A percentile compares a stretch with the other conserved stretches of the same genome.
Conservation (phyloP, 1,140 invertebrate species). For the Adoxophyes honmai region DNA sequence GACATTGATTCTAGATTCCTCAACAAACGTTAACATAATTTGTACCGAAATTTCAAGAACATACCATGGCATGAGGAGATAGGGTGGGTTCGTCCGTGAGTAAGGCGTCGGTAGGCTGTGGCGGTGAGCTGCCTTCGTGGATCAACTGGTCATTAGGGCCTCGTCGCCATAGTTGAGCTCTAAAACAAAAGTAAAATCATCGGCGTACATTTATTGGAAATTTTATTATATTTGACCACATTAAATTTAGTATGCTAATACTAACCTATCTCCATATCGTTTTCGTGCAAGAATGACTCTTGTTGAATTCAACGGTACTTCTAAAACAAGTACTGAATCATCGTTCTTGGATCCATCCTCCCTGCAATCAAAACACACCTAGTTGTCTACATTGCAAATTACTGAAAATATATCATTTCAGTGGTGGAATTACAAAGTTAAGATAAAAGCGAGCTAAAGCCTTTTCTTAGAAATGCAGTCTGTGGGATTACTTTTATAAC, state of each 20-base stretch:
- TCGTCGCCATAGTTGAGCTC: conserved; percentile 97
- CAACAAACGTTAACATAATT: too few relatives aligned
- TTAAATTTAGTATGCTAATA: not conserved
- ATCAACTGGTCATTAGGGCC: conserved; percentile 92
- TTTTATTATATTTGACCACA: not conserved
- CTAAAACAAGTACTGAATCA: conserved; percentile 83
- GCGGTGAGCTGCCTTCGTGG: conserved; percentile 92
- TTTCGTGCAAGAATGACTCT: conserved; percentile 89
- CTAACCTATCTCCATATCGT: conserved; percentile 85
- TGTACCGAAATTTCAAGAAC: too few relatives aligned
- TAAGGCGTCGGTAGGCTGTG: conserved; percentile 70
- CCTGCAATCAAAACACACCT: not conserved
- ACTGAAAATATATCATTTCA: too few relatives aligned
- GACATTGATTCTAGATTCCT: too few relatives aligned
- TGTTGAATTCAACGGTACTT: conserved; percentile 83
- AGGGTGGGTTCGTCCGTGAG: conserved; percentile 62
- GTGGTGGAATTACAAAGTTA: too few relatives aligned
- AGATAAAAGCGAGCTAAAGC: too few relatives aligned
- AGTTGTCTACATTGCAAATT: too few relatives aligned
- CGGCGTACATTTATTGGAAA: too few relatives aligned
- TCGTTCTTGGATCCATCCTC: conserved; percentile 19
- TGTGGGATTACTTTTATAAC: too few relatives aligned
- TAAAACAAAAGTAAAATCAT: conserved; percentile 18
- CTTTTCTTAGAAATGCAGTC: too few relatives aligned
- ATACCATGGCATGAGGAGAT: conserved; percentile 64